Conservation (phyloP, 2,797 vertebrate genomes). For the Takifugu rubripes region DNA sequence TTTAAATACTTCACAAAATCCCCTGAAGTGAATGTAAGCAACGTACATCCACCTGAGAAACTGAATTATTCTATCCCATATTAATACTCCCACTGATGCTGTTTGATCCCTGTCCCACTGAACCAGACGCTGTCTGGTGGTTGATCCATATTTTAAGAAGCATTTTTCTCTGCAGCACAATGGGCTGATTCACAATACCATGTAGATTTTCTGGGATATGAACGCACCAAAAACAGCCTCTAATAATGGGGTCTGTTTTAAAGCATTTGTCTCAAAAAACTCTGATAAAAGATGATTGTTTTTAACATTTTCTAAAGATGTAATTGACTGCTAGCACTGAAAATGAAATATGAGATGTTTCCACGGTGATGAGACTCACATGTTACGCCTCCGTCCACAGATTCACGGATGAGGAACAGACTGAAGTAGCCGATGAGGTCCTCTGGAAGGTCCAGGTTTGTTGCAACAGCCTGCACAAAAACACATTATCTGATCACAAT, state of each 20-base stretch:
- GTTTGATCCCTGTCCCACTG: slow-evolving; percentile 23
- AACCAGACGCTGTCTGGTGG: slow-evolving; percentile 18
- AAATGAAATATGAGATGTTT: too few species aligned
- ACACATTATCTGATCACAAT: neutral
- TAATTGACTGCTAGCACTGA: too few species aligned
- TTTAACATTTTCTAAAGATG: too few species aligned
- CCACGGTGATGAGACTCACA: slow-evolving; percentile 79
- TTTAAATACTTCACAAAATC: slow-evolving; percentile 1
- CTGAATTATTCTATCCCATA: slow-evolving; percentile 24
- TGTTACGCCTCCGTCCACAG: slow-evolving; percentile 85
- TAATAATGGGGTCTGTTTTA: too few species aligned
- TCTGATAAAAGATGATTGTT: too few species aligned
- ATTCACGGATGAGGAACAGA: slow-evolving; percentile 90
- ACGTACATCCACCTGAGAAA: slow-evolving; percentile 14
- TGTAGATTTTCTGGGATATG: too few species aligned
- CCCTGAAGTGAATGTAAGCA: too few species aligned
- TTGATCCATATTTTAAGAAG: too few species aligned
- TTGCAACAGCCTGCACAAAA: slow-evolving; percentile 84
- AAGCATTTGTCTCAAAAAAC: too few species aligned
- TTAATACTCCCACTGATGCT: slow-evolving; percentile 36
- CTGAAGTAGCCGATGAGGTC: slow-evolving; percentile 95
- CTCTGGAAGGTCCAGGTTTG: slow-evolving; percentile 91
- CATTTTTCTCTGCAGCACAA: too few species aligned
- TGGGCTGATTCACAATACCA: too few species aligned
- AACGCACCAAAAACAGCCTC: too few species aligned